phyloP scores from a whole-genome alignment of 2,113 vertebrate genomes.

The Stomatorhinus ivindoensis region DNA sequence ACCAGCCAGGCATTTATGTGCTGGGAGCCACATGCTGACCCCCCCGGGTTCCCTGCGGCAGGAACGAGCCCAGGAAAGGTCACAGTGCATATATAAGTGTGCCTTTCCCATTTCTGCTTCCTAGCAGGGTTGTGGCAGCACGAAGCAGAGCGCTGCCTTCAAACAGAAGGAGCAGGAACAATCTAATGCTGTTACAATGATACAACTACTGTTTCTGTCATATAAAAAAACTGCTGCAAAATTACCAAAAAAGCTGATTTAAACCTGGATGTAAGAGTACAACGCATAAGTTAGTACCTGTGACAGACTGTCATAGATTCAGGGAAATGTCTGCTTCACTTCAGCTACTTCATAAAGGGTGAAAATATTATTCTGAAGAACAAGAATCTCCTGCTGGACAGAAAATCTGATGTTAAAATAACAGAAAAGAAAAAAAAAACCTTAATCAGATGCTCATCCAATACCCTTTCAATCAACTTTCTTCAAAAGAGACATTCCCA shows the following conservation, averaged over 20 bases:
- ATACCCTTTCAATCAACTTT: neutral
- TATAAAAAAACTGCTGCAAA: neutral
- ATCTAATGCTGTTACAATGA: neutral
- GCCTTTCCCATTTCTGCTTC: neutral
- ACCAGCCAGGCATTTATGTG: neutral
- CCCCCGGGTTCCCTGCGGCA: constrained; percentile 20
- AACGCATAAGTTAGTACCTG: neutral
- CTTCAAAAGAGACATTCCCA: neutral
- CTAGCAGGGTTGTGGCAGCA: neutral
- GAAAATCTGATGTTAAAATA: neutral
- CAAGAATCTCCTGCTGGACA: neutral
- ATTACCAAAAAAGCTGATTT: neutral
- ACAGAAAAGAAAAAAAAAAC: neutral
- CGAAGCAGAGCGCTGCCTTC: neutral
- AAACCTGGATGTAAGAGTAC: neutral
- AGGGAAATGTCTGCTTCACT: neutral
- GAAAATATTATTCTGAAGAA: neutral
- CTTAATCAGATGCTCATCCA: neutral
- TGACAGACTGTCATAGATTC: neutral
- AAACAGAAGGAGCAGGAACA: neutral
- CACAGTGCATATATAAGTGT: constrained; percentile 21
- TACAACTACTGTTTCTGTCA: neutral
- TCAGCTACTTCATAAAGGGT: neutral
- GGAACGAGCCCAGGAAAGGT: constrained; percentile 33
- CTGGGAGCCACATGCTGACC: constrained; percentile 21